A percentile compares a stretch with the other conserved stretches of the same genome.
Evolutionary conservation across 1,140 invertebrate genomes (phyloP).

Genomic region (Tetramorium simillimum): DNA sequence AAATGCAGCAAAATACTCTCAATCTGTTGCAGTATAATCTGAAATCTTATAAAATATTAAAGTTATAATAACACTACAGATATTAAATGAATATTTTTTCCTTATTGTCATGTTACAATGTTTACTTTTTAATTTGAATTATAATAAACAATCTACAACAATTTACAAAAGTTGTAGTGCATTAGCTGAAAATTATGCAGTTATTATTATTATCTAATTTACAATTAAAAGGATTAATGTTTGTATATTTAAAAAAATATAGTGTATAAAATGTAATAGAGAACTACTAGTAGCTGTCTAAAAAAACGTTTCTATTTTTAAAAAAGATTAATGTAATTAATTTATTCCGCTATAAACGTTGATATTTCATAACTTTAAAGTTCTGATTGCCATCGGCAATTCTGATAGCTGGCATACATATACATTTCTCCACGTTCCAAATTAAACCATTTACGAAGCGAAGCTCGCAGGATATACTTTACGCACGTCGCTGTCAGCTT

Average conservation of each 20-base stretch:
- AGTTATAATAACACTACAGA: neutral
- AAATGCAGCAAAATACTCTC: neutral
- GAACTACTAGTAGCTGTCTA: neutral
- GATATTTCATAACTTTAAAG: neutral
- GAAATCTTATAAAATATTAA: neutral
- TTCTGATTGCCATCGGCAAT: slow-evolving; percentile 7
- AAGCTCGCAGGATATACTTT: slow-evolving; percentile 12
- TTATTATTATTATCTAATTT: neutral
- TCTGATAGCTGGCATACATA: neutral
- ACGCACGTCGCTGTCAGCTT: slow-evolving; percentile 18
- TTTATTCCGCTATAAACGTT: neutral
- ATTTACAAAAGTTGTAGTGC: neutral
- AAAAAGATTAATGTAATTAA: neutral
- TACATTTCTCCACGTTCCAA: neutral
- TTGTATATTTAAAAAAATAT: neutral
- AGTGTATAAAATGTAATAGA: neutral
- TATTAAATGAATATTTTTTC: neutral
- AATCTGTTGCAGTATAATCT: neutral
- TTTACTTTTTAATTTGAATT: neutral
- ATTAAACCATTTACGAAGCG: slow-evolving; percentile 41
- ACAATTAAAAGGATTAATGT: neutral
- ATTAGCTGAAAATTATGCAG: neutral
- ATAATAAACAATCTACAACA: neutral
- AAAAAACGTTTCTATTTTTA: neutral
- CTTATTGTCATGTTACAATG: neutral